Conservation (phyloP, 2,113 vertebrate species). For the Oncorhynchus gorbuscha region DNA sequence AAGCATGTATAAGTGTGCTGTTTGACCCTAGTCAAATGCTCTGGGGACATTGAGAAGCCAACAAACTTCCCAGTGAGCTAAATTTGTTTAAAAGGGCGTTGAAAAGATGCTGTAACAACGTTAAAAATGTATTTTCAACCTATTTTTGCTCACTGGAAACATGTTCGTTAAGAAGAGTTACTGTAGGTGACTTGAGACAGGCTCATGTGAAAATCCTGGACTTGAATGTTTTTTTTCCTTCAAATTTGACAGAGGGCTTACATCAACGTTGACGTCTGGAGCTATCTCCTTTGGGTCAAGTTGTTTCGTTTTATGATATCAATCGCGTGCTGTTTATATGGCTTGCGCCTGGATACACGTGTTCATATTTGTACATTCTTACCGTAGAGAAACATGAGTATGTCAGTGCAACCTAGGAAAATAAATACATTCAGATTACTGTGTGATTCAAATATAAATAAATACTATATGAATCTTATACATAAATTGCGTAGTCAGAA, state of each 20-base stretch:
- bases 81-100: too few species aligned
- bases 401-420: constrained; percentile 19
- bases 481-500: neutral
- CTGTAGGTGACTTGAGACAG: neutral
- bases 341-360: constrained; percentile 32
- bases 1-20: constrained; percentile 18
- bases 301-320: constrained; percentile 40
- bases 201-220: constrained; percentile 54
- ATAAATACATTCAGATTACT: constrained; percentile 24
- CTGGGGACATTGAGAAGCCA: constrained; percentile 12
- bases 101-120: neutral
- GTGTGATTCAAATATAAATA: constrained; percentile 10
- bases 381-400: constrained; percentile 14
- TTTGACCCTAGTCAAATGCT: constrained; percentile 15
- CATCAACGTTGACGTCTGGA: constrained; percentile 58
- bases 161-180: neutral
- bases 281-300: constrained; percentile 47
- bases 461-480: neutral
- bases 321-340: constrained; percentile 34
- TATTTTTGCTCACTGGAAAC: too few species aligned
- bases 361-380: constrained; percentile 18
- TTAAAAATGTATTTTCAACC: neutral
- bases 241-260: constrained; percentile 75
- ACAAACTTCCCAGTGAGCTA: neutral
- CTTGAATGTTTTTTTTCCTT: constrained; percentile 67